Conservation (phyloP, 2,113 vertebrate genomes). For the Forbesichthys agassizii region DNA sequence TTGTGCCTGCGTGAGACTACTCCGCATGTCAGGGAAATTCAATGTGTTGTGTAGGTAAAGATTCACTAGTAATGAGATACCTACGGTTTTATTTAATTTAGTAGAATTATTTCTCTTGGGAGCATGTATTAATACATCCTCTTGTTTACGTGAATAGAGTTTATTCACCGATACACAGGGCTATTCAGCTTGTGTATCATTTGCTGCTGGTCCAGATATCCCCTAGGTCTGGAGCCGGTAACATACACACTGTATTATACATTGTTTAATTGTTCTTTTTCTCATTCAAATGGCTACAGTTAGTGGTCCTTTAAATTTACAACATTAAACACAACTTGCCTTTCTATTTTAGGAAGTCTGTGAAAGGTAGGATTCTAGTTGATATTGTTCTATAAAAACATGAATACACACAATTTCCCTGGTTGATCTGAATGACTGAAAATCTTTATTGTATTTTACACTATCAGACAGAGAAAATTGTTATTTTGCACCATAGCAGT, state of each 20-base stretch:
- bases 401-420: slow-evolving; percentile 39
- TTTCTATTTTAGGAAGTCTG: not conserved
- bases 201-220: too few species aligned
- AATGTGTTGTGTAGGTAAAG: too few species aligned
- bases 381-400: slow-evolving; percentile 22
- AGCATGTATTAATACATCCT: too few species aligned
- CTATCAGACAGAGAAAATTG: slow-evolving; percentile 55
- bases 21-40: too few species aligned
- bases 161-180: too few species aligned
- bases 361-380: not conserved
- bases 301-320: slow-evolving; percentile 30
- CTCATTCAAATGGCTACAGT: slow-evolving; percentile 25
- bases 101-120: too few species aligned
- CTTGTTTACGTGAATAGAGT: too few species aligned
- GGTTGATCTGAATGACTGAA: slow-evolving; percentile 48
- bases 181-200: too few species aligned
- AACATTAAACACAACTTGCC: slow-evolving; percentile 15
- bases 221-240: too few species aligned
- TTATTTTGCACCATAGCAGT: slow-evolving; percentile 67
- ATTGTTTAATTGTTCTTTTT: slow-evolving; percentile 66
- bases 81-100: too few species aligned
- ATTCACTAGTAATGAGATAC: too few species aligned
- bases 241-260: slow-evolving; percentile 44
- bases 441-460: slow-evolving; percentile 76
- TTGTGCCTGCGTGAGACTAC: too few species aligned